These are phyloP conservation scores for Acanthurus tractus DNA, from an alignment of 2,797 vertebrate genomes.

Conservation along the genomic window DNA sequence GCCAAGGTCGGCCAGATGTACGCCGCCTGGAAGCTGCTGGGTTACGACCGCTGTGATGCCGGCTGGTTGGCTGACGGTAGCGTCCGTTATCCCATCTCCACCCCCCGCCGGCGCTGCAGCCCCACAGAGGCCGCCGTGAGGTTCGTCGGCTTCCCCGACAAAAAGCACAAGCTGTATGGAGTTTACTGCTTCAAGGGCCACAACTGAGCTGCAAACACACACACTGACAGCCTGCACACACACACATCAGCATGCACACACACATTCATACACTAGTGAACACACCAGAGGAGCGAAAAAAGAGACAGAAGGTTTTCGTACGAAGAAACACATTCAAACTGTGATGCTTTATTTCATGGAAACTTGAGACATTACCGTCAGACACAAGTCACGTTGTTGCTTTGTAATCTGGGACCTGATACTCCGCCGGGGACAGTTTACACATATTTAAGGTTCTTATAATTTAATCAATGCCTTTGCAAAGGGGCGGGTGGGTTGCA, in stretches of 20 bases:
- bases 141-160: conserved; percentile 94
- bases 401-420: conserved; percentile 65
- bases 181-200: conserved; percentile 94
- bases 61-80: conserved; percentile 97
- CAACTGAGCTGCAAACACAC: conserved; percentile 81
- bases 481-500: conserved; percentile 42
- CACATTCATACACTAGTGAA: conserved; percentile 19
- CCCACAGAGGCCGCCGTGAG: conserved; percentile 93
- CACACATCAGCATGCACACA: conserved; percentile 27
- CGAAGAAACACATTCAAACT: conserved; percentile 88
- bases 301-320: neutral
- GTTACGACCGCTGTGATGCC: conserved; percentile 94
- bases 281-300: conserved; percentile 9
- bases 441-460: conserved; percentile 89
- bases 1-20: conserved; percentile 98
- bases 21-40: conserved; percentile 94
- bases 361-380: conserved; percentile 41
- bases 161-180: conserved; percentile 96
- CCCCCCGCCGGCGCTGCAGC: conserved; percentile 93
- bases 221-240: conserved; percentile 12
- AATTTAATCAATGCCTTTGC: conserved; percentile 84
- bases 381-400: conserved; percentile 61
- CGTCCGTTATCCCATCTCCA: conserved; percentile 93
- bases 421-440: conserved; percentile 71
- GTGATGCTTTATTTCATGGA: conserved; percentile 88